phyloP scores from a whole-genome alignment of 2,113 vertebrate genomes.

The Marcusenius ussheri region DNA sequence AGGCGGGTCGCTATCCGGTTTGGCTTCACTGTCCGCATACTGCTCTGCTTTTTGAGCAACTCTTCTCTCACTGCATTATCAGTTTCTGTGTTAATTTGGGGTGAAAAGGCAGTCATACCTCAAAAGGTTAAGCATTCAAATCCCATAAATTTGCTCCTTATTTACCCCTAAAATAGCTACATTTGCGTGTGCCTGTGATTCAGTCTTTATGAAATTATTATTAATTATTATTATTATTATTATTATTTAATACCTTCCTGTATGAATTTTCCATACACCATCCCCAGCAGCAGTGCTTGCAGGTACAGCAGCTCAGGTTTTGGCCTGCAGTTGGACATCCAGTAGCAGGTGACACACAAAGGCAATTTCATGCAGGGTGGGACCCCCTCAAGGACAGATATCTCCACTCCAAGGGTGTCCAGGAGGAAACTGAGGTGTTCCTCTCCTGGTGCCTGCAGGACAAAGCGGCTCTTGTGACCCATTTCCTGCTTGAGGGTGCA shows the following conservation, averaged over 20 bases:
- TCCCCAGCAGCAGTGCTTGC: conserved; percentile 44
- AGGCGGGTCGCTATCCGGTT: conserved; percentile 68
- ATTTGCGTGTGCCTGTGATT: too few species aligned
- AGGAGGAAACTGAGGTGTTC: conserved; percentile 42
- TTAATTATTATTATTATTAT: not conserved
- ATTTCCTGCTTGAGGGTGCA: not conserved
- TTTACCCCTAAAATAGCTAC: not conserved
- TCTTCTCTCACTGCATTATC: not conserved
- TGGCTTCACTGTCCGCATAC: conserved; percentile 50
- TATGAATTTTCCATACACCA: conserved; percentile 54
- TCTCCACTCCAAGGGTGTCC: conserved; percentile 46
- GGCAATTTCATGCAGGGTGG: conserved; percentile 46
- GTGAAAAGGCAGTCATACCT: not conserved
- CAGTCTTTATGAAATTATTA: too few species aligned
- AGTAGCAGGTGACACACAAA: conserved; percentile 54
- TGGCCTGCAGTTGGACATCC: conserved; percentile 45
- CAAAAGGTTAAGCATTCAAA: not conserved
- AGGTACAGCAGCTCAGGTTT: conserved; percentile 36
- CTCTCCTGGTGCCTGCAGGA: conserved; percentile 36
- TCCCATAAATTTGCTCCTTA: not conserved
- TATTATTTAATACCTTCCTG: not conserved
- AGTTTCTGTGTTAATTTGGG: not conserved
- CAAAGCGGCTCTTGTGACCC: not conserved
- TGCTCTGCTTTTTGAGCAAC: not conserved
- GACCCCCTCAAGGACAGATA: conserved; percentile 36